These are phyloP conservation scores for Lytechinus pictus DNA, from an alignment of 35 echinoderm and acorn worm genomes.

Conservation along the genomic window DNA sequence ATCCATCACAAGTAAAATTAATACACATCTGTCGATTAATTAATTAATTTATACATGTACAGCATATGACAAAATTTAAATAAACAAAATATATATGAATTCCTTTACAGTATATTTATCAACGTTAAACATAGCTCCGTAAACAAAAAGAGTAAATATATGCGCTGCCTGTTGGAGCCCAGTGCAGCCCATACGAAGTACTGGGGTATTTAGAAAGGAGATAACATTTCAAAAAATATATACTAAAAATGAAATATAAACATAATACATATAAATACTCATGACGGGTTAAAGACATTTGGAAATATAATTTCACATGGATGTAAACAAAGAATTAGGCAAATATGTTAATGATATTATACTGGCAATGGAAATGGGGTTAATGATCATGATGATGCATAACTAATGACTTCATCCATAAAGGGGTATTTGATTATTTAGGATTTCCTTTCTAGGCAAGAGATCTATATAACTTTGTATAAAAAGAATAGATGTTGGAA, in stretches of 20 bases:
- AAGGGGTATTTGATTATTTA: not conserved
- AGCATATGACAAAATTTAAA: conserved; percentile 33
- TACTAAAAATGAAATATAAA: not conserved
- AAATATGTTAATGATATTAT: not conserved
- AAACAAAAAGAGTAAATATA: conserved; percentile 34
- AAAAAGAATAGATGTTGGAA: not conserved
- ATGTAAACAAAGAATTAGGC: not conserved
- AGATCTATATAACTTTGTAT: not conserved
- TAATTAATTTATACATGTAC: conserved; percentile 35
- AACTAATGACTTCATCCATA: not conserved
- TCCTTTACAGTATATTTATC: conserved; percentile 33
- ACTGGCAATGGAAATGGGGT: not conserved
- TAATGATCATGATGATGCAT: not conserved
- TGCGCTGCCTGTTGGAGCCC: not conserved
- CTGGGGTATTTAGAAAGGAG: conserved; percentile 17
- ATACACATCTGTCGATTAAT: not conserved
- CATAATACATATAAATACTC: not conserved
- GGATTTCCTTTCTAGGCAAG: not conserved
- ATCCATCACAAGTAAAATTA: not conserved
- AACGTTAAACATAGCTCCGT: not conserved
- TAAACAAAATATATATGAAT: conserved; percentile 49
- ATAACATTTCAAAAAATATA: conserved; percentile 23
- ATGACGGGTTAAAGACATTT: not conserved
- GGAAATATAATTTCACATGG: not conserved
- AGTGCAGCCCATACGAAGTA: conserved; percentile 35